Evolutionary conservation across 2,797 vertebrate genomes (phyloP).

Genomic region (Semotilus atromaculatus): DNA sequence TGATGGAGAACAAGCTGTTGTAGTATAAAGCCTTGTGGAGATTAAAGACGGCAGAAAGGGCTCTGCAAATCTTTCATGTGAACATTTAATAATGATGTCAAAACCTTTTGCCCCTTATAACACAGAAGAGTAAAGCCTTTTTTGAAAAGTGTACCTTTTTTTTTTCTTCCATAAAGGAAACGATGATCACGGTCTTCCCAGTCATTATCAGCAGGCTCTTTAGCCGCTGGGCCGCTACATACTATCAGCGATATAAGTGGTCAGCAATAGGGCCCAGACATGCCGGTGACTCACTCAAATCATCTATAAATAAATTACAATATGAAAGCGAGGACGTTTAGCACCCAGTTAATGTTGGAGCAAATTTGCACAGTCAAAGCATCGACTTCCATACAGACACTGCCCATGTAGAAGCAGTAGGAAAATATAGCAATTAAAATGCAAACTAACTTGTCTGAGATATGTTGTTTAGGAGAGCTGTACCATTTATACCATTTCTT

Average conservation of each 20-base stretch:
- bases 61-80: constrained; percentile 1
- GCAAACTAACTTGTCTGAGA: background rate
- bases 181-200: background rate
- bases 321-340: background rate
- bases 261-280: background rate
- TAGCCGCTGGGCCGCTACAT: background rate
- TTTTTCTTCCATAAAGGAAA: background rate
- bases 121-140: background rate
- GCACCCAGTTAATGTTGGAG: background rate
- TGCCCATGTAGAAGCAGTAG: background rate
- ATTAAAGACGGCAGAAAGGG: background rate
- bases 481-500: background rate
- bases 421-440: background rate
- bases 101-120: background rate
- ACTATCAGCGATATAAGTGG: background rate
- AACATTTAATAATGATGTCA: constrained; percentile 17
- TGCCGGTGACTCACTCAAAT: background rate
- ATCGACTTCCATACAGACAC: background rate
- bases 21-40: background rate
- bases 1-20: background rate
- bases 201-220: background rate
- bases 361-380: background rate
- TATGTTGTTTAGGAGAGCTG: background rate
- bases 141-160: background rate
- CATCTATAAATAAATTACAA: background rate